Base-by-base conservation (phyloP, 2,888 invertebrate species). In the Acanthococcus lagerstroemiae region DNA sequence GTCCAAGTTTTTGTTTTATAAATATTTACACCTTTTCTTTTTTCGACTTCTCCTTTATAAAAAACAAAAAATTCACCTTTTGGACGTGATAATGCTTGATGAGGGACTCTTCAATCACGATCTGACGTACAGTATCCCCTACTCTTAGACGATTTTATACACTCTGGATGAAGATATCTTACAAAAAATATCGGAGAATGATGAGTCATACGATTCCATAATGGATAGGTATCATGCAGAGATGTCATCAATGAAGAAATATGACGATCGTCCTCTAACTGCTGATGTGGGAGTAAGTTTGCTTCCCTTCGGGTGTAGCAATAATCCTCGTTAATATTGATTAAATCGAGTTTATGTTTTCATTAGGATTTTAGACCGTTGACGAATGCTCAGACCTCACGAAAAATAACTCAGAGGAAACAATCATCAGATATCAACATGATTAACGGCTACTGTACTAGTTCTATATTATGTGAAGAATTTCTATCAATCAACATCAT, bases 111-210 rank as follows among this genome's bases (percentile, higher is more conserved):
- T n/a, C n/a, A n/a, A n/a, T n/a, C n/a, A n/a, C n/a, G n/a, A n/a
- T n/a, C n/a, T n/a, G n/a, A n/a, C 54, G 22, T 7, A 30, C 24
- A 21, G 22, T 37, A 48, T 30, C 3, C 30, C n/a, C 7, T 21
- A n/a, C 15, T 77, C 80, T 26, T 79, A 91, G 90, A 91, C 90
- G 7, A 90, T 91, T 69, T 78, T 91, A 65, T 91, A 90, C 75
- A 90, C 90, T 22, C 87, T 85, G 69, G 85, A 88, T 71, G 84
- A 89, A 37, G 74, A 76, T 19, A 88, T 90, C 65, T 77, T 91
- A 30, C 88, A 85, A 73, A 74, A 77, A 46, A 83, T 82, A 66
- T 78, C 80, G 6, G 74, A 76, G 69, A 76, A 80, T 71, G 82
- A 82, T 71, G 72, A 75, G 19, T 78, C 78, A 2, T 82, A 78